Conservation (phyloP, 2,888 invertebrate genomes). For the Dynastes maya region DNA sequence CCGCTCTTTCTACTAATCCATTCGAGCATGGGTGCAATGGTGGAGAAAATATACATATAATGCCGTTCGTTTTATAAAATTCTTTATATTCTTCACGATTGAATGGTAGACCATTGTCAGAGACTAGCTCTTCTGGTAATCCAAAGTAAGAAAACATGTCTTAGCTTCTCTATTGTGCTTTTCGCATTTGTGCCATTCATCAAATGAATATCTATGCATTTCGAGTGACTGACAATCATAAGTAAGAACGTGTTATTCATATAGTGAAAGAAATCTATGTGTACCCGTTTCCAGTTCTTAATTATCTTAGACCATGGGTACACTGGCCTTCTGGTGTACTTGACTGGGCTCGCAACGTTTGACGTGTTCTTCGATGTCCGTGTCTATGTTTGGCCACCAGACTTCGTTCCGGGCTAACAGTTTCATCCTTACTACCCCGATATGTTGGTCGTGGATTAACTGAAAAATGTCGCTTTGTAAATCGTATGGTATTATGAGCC, state of each 20-base stretch:
- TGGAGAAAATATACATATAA: conserved; percentile 43
- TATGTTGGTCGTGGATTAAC: conserved; percentile 58
- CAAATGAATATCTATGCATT: conserved; percentile 51
- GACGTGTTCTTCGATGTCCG: conserved; percentile 57
- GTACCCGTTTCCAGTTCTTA: conserved; percentile 64
- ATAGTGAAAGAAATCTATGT: conserved; percentile 68
- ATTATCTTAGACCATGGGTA: conserved; percentile 56
- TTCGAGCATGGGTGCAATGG: too few species aligned
- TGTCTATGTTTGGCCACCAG: conserved; percentile 58
- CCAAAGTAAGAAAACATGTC: conserved; percentile 58
- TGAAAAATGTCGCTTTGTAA: neutral
- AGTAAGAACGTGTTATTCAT: conserved; percentile 62
- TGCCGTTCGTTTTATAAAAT: conserved; percentile 53
- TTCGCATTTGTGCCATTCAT: conserved; percentile 15
- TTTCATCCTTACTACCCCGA: conserved; percentile 61
- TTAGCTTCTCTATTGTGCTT: conserved; percentile 26
- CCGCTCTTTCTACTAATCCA: too few species aligned
- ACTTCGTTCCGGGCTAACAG: conserved; percentile 58
- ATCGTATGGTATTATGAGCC: neutral
- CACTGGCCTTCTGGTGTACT: conserved; percentile 1
- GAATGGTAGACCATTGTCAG: conserved; percentile 57
- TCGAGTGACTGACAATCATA: conserved; percentile 65
- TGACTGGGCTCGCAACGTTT: neutral
- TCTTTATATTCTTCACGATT: conserved; percentile 49
- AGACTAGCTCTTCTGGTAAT: conserved; percentile 53